phyloP scores from a whole-genome alignment of 2,888 invertebrate species.

The Stomorhina lunata region DNA sequence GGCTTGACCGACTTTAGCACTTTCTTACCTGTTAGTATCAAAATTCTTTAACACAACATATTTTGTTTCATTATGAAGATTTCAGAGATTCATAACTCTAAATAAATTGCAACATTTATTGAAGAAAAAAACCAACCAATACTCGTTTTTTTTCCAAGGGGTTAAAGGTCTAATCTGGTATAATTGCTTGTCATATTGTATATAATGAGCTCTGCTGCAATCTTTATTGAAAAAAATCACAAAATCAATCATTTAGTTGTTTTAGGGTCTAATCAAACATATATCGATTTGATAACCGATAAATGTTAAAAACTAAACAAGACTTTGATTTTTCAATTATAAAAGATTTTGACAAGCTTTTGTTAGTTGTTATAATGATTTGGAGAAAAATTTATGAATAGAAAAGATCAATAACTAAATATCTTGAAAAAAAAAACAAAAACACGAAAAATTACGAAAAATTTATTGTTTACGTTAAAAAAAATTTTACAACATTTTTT shows the following conservation, averaged over 20 bases:
- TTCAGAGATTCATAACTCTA: neutral
- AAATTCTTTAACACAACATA: too few species aligned
- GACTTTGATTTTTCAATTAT: too few species aligned
- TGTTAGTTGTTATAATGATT: neutral
- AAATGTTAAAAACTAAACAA: too few species aligned
- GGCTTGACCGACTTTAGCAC: too few species aligned
- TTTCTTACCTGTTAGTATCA: too few species aligned
- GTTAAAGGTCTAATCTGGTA: neutral
- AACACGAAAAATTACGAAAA: neutral
- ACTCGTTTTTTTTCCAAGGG: neutral
- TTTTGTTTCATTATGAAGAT: too few species aligned
- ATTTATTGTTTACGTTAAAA: neutral
- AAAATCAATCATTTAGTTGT: neutral
- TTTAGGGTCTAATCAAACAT: conserved; percentile 1
- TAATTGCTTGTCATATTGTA: conserved; percentile 11
- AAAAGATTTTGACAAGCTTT: too few species aligned
- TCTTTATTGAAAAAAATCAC: too few species aligned
- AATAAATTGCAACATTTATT: neutral
- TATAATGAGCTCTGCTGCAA: neutral
- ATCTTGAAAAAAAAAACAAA: neutral
- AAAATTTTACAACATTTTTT: conserved; percentile 30
- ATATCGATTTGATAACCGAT: neutral
- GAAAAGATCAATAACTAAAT: conserved; percentile 3
- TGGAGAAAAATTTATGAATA: conserved; percentile 15
- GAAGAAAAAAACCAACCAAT: neutral